Percentiles rank a stretch among this genome's conserved stretches.
Conservation (phyloP, 2,113 vertebrate species). For the Pseudolaguvia tuberculata region DNA sequence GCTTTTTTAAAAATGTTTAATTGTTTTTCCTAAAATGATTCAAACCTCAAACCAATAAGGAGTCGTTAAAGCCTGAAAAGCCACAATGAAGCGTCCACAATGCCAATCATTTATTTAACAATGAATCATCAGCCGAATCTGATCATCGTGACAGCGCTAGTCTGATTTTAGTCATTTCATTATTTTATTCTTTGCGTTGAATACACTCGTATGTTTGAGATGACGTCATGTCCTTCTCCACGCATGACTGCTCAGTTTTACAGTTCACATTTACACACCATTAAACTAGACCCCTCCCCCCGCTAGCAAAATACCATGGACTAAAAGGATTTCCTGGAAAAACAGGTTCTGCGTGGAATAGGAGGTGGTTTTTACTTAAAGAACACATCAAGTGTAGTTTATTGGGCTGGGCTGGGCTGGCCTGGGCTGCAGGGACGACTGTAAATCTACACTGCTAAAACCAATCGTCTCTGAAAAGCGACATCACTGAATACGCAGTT, state of each 20-base stretch:
- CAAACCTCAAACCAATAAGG: too few relatives aligned
- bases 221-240: neutral
- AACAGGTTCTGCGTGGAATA: slow-evolving; percentile 9
- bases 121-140: too few relatives aligned
- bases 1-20: too few relatives aligned
- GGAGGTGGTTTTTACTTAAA: slow-evolving; percentile 4
- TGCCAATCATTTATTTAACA: too few relatives aligned
- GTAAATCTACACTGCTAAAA: neutral
- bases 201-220: slow-evolving; percentile 7
- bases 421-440: neutral
- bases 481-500: neutral
- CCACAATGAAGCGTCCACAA: too few relatives aligned
- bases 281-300: slow-evolving; percentile 12
- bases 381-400: slow-evolving; percentile 6
- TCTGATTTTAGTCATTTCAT: too few relatives aligned
- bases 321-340: slow-evolving; percentile 31
- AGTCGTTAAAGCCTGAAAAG: too few relatives aligned
- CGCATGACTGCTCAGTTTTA: slow-evolving; percentile 11
- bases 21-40: too few relatives aligned
- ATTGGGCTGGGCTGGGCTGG: neutral
- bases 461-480: neutral
- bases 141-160: too few relatives aligned
- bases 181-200: too few relatives aligned
- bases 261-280: slow-evolving; percentile 18
- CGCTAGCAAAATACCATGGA: slow-evolving; percentile 16